Conservation (phyloP, 2,113 vertebrate species). For the Garra rufa region DNA sequence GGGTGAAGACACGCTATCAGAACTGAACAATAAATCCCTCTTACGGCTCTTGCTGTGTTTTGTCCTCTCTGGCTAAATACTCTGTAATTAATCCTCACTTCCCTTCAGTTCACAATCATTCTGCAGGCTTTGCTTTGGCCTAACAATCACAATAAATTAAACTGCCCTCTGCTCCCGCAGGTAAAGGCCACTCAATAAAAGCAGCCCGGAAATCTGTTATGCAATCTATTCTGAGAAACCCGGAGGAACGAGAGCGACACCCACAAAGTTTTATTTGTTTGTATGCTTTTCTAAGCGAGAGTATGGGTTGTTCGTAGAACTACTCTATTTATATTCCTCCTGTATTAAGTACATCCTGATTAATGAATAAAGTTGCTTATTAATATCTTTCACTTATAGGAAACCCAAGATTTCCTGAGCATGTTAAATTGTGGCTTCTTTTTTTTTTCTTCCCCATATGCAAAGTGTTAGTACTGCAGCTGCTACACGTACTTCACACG, state of each 20-base stretch:
- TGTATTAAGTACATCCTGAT: background rate
- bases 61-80: conserved; percentile 33
- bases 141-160: conserved; percentile 49
- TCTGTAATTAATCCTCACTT: conserved; percentile 49
- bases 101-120: conserved; percentile 3
- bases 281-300: conserved; percentile 1
- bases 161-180: conserved; percentile 31
- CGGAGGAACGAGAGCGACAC: background rate
- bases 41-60: conserved; percentile 29
- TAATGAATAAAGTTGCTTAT: background rate
- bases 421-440: background rate
- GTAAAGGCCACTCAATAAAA: conserved; percentile 45
- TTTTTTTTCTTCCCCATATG: background rate
- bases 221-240: conserved; percentile 22
- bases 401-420: background rate
- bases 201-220: conserved; percentile 5
- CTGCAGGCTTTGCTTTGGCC: conserved; percentile 38
- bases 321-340: background rate
- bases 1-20: background rate
- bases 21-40: conserved; percentile 35
- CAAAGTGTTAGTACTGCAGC: background rate
- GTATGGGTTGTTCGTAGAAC: background rate
- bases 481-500: background rate
- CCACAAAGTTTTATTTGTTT: conserved; percentile 14
- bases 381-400: background rate